phyloP scores from a whole-genome alignment of 1,140 invertebrate genomes.

The Hyphantria cunea region DNA sequence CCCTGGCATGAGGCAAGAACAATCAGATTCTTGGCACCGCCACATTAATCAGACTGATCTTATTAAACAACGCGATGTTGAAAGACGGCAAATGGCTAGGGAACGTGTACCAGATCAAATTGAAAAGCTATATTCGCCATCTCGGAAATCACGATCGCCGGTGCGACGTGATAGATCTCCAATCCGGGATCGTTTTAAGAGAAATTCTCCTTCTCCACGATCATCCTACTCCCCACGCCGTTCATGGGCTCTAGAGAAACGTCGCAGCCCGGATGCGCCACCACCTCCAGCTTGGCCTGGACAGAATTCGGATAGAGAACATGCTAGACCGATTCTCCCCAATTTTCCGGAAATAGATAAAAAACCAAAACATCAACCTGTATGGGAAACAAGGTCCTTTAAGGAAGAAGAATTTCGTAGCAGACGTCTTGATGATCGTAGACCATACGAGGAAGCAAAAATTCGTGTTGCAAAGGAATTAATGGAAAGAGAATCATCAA shows the following conservation, averaged over 20 bases:
- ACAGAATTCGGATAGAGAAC: constrained; percentile 26
- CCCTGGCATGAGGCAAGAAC: constrained; percentile 29
- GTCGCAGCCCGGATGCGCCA: constrained; percentile 61
- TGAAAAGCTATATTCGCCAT: constrained; percentile 32
- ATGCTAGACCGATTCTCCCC: background rate
- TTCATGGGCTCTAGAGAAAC: constrained; percentile 68
- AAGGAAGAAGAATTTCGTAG: constrained; percentile 23
- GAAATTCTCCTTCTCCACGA: constrained; percentile 58
- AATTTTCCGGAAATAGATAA: constrained; percentile 29
- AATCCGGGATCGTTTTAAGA: constrained; percentile 51
- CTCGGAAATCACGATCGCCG: constrained; percentile 50
- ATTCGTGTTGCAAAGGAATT: constrained; percentile 9
- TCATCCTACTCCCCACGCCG: constrained; percentile 66
- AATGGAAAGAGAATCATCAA: constrained; percentile 4
- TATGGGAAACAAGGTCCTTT: constrained; percentile 28
- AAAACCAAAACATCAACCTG: constrained; percentile 24
- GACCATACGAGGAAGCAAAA: constrained; percentile 30
- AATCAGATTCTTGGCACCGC: constrained; percentile 44
- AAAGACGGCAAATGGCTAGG: constrained; percentile 41
- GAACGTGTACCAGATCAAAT: constrained; percentile 29
- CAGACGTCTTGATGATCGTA: constrained; percentile 30
- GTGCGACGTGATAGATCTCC: constrained; percentile 58
- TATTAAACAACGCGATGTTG: constrained; percentile 46
- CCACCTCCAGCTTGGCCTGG: constrained; percentile 65
- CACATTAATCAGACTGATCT: constrained; percentile 42